Evolutionary conservation across 2,797 vertebrate genomes (phyloP), one percentile per base, ranked within the genome.

Genomic region (Takifugu ocellatus): DNA sequence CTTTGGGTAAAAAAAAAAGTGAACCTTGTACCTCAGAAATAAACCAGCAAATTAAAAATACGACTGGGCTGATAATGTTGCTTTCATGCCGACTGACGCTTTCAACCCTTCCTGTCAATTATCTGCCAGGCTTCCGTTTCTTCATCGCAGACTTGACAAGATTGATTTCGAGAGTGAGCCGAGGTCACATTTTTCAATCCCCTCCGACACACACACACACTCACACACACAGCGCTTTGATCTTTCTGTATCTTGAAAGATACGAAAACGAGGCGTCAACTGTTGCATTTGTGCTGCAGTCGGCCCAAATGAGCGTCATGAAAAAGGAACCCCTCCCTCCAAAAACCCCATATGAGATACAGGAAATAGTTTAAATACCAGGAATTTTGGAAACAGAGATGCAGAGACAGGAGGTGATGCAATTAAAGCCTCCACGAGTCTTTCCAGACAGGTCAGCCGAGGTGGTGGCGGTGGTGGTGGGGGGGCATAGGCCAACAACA

Each of bases 351-450:
- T 51, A 7, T 6, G 1, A 33, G 33, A 51, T 36, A 10, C 21
- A 14, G 31, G 10, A 33, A 33, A 33, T 0, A n/a, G 26, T 51
- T 54, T 24, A 70, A 42, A 56, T 27, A 54, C 10, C 15, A 17
- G 12, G 36, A n/a, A 21, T 45, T 33, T 68, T 45, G 51, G 24
- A 53, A 47, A 21, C 3, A 56, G 5, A 48, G 54, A 66, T 55
- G 53, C 56, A 7, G 36, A 6, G 36, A 72, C 75, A 84, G 79
- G 78, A 76, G 84, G 77, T 76, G 78, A 76, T 52, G 63, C 56
- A 54, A 81, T 72, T 52, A 67, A 78, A 87, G 80, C 79, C 66
- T 60, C 31, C 39, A 50, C 59, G 47, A 25, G 24, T 62, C 78
- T 81, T 79, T 59, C 63, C 75, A 84, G 80, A 84, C 72, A 55